Evolutionary conservation across 2,797 vertebrate genomes (phyloP).

Genomic region (Octomys mimax): DNA sequence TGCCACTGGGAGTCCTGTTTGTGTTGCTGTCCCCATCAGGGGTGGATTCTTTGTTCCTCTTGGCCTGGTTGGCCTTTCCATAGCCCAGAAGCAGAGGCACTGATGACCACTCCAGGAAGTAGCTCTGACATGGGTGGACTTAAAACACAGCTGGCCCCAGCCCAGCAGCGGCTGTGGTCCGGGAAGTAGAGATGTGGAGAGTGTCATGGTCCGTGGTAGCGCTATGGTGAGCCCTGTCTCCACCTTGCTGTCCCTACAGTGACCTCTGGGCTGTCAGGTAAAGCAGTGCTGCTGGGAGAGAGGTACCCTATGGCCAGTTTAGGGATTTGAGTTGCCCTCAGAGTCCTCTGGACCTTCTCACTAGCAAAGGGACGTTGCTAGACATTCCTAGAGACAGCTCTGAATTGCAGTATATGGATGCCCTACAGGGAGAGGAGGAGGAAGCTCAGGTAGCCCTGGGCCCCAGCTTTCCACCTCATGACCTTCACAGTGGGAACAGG

Average conservation of each 20-base stretch:
- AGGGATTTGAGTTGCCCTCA: not conserved
- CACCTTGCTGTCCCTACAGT: not conserved
- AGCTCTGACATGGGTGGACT: constrained; percentile 29
- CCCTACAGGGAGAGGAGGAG: not conserved
- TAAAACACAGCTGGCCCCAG: not conserved
- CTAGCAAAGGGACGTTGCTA: not conserved
- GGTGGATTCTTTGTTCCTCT: constrained; percentile 54
- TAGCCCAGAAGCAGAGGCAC: constrained; percentile 62
- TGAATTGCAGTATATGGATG: not conserved
- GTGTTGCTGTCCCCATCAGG: constrained; percentile 27
- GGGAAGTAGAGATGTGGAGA: not conserved
- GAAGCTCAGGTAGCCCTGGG: not conserved
- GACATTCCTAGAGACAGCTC: not conserved
- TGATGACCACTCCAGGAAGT: not conserved
- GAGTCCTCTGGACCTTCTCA: not conserved
- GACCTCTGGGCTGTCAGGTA: not conserved
- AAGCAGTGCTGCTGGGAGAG: not conserved
- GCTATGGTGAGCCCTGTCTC: not conserved
- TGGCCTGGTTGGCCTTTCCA: not conserved
- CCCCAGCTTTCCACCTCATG: not conserved
- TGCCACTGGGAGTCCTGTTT: not conserved
- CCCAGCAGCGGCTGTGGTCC: not conserved
- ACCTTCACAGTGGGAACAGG: not conserved
- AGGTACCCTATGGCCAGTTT: not conserved
- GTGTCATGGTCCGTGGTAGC: fast-evolving